A percentile compares a stretch with the other conserved stretches of the same genome.
phyloP scores from a whole-genome alignment of 2,113 vertebrate genomes.

The Calypte anna region DNA sequence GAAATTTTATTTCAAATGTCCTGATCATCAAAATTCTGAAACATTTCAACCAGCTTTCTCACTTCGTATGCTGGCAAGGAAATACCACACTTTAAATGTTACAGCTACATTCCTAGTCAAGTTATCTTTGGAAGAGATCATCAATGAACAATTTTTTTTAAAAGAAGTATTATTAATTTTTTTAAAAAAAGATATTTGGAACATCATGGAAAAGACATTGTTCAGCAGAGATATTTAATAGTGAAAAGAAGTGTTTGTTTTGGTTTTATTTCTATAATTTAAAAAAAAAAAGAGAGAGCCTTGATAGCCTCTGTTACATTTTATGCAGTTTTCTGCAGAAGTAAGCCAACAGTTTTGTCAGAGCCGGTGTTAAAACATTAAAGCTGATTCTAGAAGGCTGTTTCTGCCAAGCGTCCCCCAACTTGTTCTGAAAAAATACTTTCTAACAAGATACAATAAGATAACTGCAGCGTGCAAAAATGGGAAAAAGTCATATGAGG shows the following conservation, averaged over 20 bases:
- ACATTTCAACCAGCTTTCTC: not conserved
- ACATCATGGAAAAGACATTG: not conserved
- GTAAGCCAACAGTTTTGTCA: not conserved
- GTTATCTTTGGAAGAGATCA: not conserved
- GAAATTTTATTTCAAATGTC: constrained; percentile 9
- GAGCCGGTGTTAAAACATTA: not conserved
- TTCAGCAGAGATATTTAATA: not conserved
- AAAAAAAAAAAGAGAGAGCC: not conserved
- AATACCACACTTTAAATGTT: constrained; percentile 4
- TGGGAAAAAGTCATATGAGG: not conserved
- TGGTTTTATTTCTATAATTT: not conserved
- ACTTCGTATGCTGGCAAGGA: not conserved
- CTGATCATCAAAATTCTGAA: not conserved
- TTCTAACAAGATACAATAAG: not conserved
- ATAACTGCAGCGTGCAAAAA: not conserved
- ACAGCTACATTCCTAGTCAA: not conserved
- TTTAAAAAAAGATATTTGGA: not conserved
- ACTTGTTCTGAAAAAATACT: not conserved
- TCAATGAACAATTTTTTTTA: not conserved
- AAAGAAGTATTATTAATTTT: not conserved
- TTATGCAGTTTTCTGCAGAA: not conserved
- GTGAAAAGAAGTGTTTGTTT: not conserved
- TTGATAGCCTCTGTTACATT: not conserved
- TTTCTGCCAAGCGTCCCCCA: not conserved
- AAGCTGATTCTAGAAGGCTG: not conserved